Percentiles rank a stretch among this genome's conserved stretches.
Evolutionary conservation across 2,113 vertebrate species (phyloP).

Genomic region (Echinops telfairi): DNA sequence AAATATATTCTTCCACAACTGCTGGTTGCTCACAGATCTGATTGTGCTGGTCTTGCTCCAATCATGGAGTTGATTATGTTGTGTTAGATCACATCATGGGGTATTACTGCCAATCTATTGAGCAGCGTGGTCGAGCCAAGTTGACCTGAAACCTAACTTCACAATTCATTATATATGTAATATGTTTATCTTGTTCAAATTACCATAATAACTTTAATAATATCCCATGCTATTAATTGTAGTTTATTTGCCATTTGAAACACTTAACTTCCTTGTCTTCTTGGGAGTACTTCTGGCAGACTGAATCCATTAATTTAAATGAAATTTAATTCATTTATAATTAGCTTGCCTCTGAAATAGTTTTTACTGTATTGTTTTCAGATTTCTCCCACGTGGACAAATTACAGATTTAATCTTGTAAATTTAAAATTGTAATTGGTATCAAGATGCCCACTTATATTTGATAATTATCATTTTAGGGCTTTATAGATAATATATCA

Average conservation of each 20-base stretch:
- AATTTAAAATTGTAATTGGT: slow-evolving; percentile 61
- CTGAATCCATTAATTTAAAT: slow-evolving; percentile 70
- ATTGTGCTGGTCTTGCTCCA: too few species aligned
- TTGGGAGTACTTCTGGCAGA: slow-evolving; percentile 19
- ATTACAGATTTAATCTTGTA: slow-evolving; percentile 51
- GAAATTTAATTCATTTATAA: slow-evolving; percentile 71
- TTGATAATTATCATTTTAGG: slow-evolving; percentile 12
- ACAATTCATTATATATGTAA: too few species aligned
- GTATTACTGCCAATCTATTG: too few species aligned
- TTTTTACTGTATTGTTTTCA: slow-evolving; percentile 39
- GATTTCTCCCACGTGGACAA: slow-evolving; percentile 56
- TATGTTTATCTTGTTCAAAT: not conserved
- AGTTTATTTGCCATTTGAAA: slow-evolving; percentile 49
- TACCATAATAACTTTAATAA: slow-evolving; percentile 50
- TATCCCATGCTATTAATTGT: slow-evolving; percentile 28
- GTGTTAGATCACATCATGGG: too few species aligned
- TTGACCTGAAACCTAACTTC: too few species aligned
- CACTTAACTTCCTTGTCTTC: slow-evolving; percentile 53
- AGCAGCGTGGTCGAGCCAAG: too few species aligned
- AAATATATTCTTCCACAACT: too few species aligned
- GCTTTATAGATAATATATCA: slow-evolving; percentile 57
- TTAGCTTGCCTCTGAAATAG: slow-evolving; percentile 53
- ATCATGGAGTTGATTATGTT: too few species aligned
- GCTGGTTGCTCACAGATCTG: too few species aligned
- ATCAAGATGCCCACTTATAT: slow-evolving; percentile 19